Evolutionary conservation across 2,797 vertebrate species (phyloP).

Genomic region (Coregonus suidteri): DNA sequence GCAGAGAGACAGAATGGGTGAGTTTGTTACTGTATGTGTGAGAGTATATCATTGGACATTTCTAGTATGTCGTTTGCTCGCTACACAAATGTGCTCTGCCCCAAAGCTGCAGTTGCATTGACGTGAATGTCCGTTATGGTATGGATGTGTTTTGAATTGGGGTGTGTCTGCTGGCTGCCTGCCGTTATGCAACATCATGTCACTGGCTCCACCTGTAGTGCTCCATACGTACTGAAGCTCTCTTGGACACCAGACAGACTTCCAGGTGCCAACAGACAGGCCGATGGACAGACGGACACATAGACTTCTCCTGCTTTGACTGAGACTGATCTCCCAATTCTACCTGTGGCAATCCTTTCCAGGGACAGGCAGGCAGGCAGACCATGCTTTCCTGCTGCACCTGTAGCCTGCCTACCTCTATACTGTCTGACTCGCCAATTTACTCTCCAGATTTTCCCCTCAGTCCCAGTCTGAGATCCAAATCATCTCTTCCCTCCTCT

Average conservation of each 20-base stretch:
- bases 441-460: background rate
- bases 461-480: background rate
- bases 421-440: background rate
- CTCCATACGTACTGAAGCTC: background rate
- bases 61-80: background rate
- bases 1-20: constrained; percentile 27
- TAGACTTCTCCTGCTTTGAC: background rate
- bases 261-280: background rate
- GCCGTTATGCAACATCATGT: background rate
- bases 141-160: background rate
- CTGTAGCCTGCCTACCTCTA: background rate
- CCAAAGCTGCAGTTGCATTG: background rate
- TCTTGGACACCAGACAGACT: background rate
- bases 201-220: background rate
- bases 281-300: background rate
- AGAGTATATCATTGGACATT: background rate
- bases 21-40: background rate
- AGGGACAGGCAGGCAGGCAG: background rate
- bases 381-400: background rate
- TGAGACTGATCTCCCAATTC: background rate
- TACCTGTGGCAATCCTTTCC: background rate
- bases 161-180: background rate
- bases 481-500: background rate
- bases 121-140: constrained; percentile 17
- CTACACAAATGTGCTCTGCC: background rate